Evolutionary conservation across 2,888 invertebrate genomes (phyloP).

Genomic region (Spisula subtruncata): DNA sequence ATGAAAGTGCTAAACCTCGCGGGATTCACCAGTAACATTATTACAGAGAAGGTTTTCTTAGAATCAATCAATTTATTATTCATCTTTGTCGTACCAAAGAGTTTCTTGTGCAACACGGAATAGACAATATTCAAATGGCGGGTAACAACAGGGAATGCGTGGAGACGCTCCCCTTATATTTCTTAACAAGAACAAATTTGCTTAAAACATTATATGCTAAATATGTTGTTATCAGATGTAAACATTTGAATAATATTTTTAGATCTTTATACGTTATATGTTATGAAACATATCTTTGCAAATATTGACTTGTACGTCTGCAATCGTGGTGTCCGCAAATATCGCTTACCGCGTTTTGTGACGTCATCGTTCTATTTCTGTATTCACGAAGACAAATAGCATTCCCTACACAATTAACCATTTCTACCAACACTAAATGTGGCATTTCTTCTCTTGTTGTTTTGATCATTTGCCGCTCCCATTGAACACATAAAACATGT

Average conservation of each 20-base stretch:
- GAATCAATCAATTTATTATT: slow-evolving; percentile 32
- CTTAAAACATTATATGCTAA: not conserved
- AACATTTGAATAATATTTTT: not conserved
- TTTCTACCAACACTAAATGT: slow-evolving; percentile 5
- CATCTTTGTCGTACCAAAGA: slow-evolving; percentile 8
- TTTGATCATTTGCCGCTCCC: slow-evolving; percentile 12
- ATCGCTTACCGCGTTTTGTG: not conserved
- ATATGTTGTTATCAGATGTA: not conserved
- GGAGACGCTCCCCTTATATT: not conserved
- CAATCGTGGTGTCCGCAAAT: not conserved
- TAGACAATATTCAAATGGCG: slow-evolving; percentile 2
- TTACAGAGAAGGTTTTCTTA: slow-evolving; percentile 28
- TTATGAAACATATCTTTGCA: not conserved
- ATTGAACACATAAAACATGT: not conserved
- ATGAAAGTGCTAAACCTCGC: slow-evolving; percentile 21
- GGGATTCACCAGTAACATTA: slow-evolving; percentile 12
- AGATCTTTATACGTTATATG: too few relatives aligned
- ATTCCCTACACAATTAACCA: not conserved
- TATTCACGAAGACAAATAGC: not conserved
- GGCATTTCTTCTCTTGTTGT: slow-evolving; percentile 5
- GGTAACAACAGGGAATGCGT: slow-evolving; percentile 4
- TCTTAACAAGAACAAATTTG: not conserved
- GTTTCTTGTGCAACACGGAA: slow-evolving; percentile 3
- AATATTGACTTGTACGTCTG: not conserved
- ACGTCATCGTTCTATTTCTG: not conserved